Evolutionary conservation across 2,888 invertebrate genomes (phyloP).

Genomic region (Mechanitis mazaeus): DNA sequence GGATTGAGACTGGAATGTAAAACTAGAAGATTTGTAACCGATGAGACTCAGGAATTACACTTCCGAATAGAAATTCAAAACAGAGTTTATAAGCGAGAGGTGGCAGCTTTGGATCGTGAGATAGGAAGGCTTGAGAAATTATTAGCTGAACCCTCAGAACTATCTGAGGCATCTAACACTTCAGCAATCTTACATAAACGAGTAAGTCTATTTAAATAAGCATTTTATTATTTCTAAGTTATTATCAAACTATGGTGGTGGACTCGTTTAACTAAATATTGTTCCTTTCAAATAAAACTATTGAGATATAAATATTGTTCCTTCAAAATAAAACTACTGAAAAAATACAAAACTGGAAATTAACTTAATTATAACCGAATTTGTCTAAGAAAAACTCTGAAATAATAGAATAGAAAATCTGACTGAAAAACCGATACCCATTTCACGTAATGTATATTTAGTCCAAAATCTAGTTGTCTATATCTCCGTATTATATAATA

Average conservation of each 20-base stretch:
- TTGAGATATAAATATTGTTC: too few relatives aligned
- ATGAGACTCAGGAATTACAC: conserved; percentile 88
- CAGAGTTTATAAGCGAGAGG: conserved; percentile 89
- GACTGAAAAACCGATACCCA: too few relatives aligned
- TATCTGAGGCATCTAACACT: conserved; percentile 72
- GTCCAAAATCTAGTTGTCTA: too few relatives aligned
- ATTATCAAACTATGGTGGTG: background rate
- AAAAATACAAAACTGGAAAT: too few relatives aligned
- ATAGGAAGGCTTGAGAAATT: conserved; percentile 84
- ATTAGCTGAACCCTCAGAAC: conserved; percentile 78
- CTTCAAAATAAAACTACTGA: too few relatives aligned
- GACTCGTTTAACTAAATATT: background rate
- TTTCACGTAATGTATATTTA: too few relatives aligned
- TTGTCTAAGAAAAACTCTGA: too few relatives aligned
- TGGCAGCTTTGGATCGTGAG: conserved; percentile 86
- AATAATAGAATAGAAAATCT: too few relatives aligned
- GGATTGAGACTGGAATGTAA: conserved; percentile 93
- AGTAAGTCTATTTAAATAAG: conserved; percentile 28
- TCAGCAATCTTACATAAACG: conserved; percentile 64
- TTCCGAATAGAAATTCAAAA: conserved; percentile 95
- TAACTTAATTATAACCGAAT: too few relatives aligned
- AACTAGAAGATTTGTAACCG: conserved; percentile 88
- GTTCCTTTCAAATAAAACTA: too few relatives aligned
- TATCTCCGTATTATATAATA: too few relatives aligned
- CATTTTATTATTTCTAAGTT: background rate